phyloP scores from a whole-genome alignment of 2,113 vertebrate species.

The Megaleporinus macrocephalus region DNA sequence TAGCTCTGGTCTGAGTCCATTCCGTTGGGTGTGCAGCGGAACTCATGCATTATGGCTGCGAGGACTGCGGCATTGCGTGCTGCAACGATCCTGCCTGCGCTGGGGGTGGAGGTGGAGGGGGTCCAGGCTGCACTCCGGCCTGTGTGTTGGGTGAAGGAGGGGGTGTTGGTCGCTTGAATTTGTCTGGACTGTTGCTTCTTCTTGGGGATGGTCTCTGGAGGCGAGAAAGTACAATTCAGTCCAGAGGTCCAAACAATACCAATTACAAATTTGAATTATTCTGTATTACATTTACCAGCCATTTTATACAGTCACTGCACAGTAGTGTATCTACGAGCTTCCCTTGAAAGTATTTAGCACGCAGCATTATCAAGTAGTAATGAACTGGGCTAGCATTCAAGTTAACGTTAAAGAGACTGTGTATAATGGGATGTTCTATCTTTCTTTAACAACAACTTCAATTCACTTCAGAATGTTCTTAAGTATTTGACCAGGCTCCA shows the following conservation, averaged over 20 bases:
- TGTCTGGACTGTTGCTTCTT: conserved; percentile 98
- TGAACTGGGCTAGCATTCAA: no score
- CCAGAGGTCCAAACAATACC: neutral
- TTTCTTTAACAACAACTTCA: no score
- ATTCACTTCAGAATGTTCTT: no score
- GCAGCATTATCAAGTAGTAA: no score
- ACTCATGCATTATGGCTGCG: conserved; percentile 85
- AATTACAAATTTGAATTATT: no score
- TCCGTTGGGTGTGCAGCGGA: neutral
- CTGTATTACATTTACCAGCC: no score
- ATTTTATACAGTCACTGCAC: no score
- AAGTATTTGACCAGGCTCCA: no score
- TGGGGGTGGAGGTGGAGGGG: conserved; percentile 83
- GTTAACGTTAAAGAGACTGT: neutral
- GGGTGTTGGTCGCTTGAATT: conserved; percentile 98
- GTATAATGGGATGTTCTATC: no score
- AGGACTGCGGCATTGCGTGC: conserved; percentile 73
- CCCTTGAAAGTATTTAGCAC: no score
- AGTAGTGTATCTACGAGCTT: no score
- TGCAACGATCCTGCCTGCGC: conserved; percentile 83
- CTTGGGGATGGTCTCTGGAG: conserved; percentile 94
- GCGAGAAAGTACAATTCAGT: neutral
- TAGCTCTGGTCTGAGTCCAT: conserved; percentile 44
- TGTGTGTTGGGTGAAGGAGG: conserved; percentile 98
- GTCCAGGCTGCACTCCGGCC: conserved; percentile 86